Evolutionary conservation across 2,888 invertebrate genomes (phyloP).

Genomic region (Phortica okadai): DNA sequence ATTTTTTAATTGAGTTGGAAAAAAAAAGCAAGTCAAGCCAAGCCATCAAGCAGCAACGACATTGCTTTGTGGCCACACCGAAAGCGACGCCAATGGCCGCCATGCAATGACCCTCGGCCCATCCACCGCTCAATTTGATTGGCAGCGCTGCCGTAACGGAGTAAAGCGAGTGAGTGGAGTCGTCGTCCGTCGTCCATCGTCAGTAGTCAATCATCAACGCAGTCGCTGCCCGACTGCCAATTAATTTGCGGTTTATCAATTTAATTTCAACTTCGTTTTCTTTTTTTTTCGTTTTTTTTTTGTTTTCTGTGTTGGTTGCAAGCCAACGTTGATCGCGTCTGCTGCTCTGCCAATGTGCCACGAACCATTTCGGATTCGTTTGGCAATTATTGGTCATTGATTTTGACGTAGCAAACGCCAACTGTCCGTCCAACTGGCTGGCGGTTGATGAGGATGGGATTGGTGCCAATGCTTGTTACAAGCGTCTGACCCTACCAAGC

Average conservation of each 20-base stretch:
- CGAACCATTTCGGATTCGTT: conserved; percentile 57
- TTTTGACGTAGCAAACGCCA: conserved; percentile 47
- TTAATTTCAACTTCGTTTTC: conserved; percentile 70
- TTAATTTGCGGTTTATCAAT: conserved; percentile 77
- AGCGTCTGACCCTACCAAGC: conserved; percentile 15
- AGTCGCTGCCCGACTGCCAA: conserved; percentile 67
- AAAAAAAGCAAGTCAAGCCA: conserved; percentile 41
- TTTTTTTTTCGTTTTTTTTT: conserved; percentile 9
- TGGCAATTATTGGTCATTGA: conserved; percentile 71
- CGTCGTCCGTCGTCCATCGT: neutral
- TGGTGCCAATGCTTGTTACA: conserved; percentile 22
- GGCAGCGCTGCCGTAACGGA: neutral
- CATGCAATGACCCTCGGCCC: neutral
- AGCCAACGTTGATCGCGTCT: neutral
- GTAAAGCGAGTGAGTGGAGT: conserved; percentile 23
- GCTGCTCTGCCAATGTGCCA: neutral
- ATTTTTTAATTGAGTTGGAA: conserved; percentile 65
- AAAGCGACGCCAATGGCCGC: conserved; percentile 28
- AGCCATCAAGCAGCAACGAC: conserved; percentile 12
- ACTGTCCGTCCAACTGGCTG: neutral
- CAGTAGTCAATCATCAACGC: conserved; percentile 25
- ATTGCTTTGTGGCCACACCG: conserved; percentile 39
- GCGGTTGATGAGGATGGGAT: neutral
- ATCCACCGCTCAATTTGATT: neutral
- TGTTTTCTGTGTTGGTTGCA: too few relatives aligned